Base-by-base conservation (phyloP, 2,113 vertebrate species). In the Myrmophylax atrothorax region DNA sequence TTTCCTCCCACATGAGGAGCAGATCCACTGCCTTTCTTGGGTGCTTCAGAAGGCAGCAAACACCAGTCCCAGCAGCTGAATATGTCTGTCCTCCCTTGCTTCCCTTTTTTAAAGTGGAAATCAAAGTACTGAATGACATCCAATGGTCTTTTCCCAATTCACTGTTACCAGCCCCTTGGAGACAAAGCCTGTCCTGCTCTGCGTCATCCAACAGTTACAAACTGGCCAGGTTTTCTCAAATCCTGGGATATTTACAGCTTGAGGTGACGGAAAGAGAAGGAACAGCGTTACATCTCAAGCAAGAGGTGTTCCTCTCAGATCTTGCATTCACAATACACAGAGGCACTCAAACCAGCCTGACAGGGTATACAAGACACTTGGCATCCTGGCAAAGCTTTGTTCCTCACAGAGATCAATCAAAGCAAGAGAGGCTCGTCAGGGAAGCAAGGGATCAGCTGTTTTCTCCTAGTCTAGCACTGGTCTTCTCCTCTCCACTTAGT, bases 81-180 rank as follows among this genome's bases (percentile, higher is more conserved):
- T 0, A 0, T 1, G 1, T 20, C 33, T 6, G 5, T 29, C 31
- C 25, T 90, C 44, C 18, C 38, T 29, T 1, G 0, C 47, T 62
- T 70, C 37, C 2, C 26, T 26, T 64, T 66, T 74, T 74, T 50
- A 66, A 74, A 92, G 18, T 15, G 16, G n/a, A 69, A 93, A 87
- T 69, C 55, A 46, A 89, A 91, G 81, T 6, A 14, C 49, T 77
- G 28, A 12, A 20, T 3, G 7, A 11, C 84, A 77, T 40, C 76
- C 29, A 35, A 74, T 84, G 50, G 74, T 66, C 68, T 91, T 77
- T 18, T 63, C 74, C 66, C 52, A 62, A 31, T 15, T 90, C 20
- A 5, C 55, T 22, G 49, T 10, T 47, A 60, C 28, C 63, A 74
- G 38, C 13, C 42, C 44, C 29, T 50, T 35, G 14, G 22, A 75